Percentiles rank a stretch among this genome's conserved stretches.
Conservation (phyloP, 2,113 vertebrate species). For the Lophochroa leadbeateri region DNA sequence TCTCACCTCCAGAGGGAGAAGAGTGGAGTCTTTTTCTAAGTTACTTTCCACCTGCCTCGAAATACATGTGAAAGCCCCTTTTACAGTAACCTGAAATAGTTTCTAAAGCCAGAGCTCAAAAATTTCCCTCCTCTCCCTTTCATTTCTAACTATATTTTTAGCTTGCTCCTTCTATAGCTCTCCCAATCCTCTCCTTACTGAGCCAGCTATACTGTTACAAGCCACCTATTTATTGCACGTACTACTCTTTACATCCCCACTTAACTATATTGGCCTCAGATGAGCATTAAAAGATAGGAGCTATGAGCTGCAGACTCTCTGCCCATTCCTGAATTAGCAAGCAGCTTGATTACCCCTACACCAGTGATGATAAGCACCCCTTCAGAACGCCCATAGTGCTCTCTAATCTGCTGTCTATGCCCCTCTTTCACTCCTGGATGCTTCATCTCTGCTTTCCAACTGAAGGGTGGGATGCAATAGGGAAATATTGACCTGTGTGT, state of each 20-base stretch:
- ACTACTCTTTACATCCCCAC: slow-evolving; percentile 49
- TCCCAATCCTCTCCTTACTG: slow-evolving; percentile 41
- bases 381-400: not conserved
- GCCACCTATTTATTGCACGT: slow-evolving; percentile 59
- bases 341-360: not conserved
- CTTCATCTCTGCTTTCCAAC: not conserved
- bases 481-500: rapidly evolving
- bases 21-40: not conserved
- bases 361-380: not conserved
- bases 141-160: slow-evolving; percentile 59
- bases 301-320: slow-evolving; percentile 21
- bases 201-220: slow-evolving; percentile 55
- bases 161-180: slow-evolving; percentile 53
- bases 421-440: not conserved
- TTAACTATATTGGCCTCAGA: slow-evolving; percentile 59
- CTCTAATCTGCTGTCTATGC: not conserved
- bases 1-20: not conserved
- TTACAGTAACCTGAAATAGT: slow-evolving; percentile 18
- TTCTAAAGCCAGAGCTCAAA: slow-evolving; percentile 28
- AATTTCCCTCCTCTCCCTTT: slow-evolving; percentile 30
- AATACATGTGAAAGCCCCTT: slow-evolving; percentile 15
- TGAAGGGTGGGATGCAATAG: not conserved
- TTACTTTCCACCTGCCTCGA: slow-evolving; percentile 8
- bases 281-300: slow-evolving; percentile 39
- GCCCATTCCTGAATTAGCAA: not conserved